These are phyloP conservation scores for Kryphioiulus occultus DNA, from an alignment of 2,888 invertebrate species.

Conservation along the genomic window DNA sequence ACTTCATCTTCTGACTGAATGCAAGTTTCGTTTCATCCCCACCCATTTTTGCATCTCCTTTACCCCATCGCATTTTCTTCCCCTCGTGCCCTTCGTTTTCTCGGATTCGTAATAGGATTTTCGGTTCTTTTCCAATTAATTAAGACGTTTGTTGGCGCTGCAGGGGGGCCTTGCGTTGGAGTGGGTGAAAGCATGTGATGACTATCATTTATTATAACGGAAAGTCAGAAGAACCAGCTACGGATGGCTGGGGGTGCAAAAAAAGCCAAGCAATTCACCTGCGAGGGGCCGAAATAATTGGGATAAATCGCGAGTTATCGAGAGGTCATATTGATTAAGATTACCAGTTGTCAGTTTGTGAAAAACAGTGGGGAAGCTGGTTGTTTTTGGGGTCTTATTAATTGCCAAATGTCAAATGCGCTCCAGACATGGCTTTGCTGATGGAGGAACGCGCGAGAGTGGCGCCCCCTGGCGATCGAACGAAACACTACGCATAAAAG, in stretches of 20 bases:
- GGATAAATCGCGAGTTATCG: conserved; percentile 23
- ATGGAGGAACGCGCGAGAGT: neutral
- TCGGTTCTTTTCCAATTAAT: conserved; percentile 23
- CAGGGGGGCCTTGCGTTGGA: neutral
- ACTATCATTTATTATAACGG: neutral
- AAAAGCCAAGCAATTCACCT: neutral
- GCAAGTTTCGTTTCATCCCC: neutral
- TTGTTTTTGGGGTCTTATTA: neutral
- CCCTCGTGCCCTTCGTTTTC: neutral
- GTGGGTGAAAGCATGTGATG: neutral
- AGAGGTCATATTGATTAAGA: conserved; percentile 12
- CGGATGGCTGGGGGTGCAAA: neutral
- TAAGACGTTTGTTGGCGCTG: conserved; percentile 23
- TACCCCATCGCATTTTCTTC: neutral
- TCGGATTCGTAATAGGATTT: conserved; percentile 15
- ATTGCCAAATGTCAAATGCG: neutral
- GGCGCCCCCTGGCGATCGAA: neutral
- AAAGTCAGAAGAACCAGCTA: neutral
- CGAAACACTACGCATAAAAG: neutral
- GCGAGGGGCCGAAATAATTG: neutral
- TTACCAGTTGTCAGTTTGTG: neutral
- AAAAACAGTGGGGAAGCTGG: neutral
- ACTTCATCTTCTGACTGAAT: neutral
- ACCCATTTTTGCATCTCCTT: neutral
- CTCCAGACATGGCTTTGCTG: neutral